A percentile compares a stretch with the other conserved stretches of the same genome.
phyloP scores from a whole-genome alignment of 2,888 invertebrate genomes.

The Athalia cordata region DNA sequence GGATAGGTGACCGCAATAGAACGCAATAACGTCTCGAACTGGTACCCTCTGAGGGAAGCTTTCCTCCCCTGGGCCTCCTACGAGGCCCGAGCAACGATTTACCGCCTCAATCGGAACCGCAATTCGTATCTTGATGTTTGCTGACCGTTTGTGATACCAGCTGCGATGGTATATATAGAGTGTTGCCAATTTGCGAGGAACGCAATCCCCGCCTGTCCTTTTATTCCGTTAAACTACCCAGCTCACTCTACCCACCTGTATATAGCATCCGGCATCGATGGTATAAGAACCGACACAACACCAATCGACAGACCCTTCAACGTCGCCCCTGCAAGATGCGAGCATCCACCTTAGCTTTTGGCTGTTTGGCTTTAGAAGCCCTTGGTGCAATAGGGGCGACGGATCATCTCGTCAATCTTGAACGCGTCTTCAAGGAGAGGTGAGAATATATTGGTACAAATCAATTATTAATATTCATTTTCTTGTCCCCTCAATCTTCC shows the following conservation, averaged over 20 bases:
- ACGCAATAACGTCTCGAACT: slow-evolving; percentile 9
- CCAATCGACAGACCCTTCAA: slow-evolving; percentile 34
- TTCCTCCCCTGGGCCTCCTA: slow-evolving; percentile 11
- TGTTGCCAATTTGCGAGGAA: slow-evolving; percentile 23
- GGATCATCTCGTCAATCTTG: slow-evolving; percentile 55
- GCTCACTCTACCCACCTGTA: not conserved
- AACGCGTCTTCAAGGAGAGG: slow-evolving; percentile 47
- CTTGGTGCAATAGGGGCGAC: slow-evolving; percentile 38
- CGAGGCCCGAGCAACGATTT: slow-evolving; percentile 25
- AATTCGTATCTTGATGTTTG: slow-evolving; percentile 27
- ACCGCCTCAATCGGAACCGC: slow-evolving; percentile 38
- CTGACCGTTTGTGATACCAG: not conserved
- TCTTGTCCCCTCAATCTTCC: not conserved
- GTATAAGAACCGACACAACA: slow-evolving; percentile 27
- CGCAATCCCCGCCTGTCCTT: not conserved
- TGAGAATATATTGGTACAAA: not conserved
- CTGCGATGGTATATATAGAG: not conserved
- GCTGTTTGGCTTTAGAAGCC: slow-evolving; percentile 37
- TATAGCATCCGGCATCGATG: slow-evolving; percentile 18
- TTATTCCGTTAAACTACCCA: not conserved
- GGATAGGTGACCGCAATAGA: not conserved
- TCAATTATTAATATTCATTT: not conserved
- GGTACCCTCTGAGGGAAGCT: not conserved
- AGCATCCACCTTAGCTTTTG: slow-evolving; percentile 36
- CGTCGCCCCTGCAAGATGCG: slow-evolving; percentile 38